phyloP scores from a whole-genome alignment of 2,797 vertebrate species.

The Micropoecilia bifurca region DNA sequence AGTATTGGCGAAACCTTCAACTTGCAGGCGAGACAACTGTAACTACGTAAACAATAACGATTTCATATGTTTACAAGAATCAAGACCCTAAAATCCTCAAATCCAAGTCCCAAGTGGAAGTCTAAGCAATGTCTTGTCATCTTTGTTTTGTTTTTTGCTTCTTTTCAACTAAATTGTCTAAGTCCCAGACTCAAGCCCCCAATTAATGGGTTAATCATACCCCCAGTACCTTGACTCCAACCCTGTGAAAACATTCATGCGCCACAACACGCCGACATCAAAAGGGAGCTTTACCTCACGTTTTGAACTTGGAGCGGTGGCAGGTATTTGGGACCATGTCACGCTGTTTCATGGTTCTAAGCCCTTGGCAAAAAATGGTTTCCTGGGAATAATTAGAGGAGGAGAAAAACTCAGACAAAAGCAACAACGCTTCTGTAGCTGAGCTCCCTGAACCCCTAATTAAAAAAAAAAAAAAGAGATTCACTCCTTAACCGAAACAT shows the following conservation, averaged over 20 bases:
- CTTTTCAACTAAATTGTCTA: neutral
- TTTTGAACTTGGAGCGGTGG: neutral
- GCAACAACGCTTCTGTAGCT: neutral
- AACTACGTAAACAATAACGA: neutral
- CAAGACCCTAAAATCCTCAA: neutral
- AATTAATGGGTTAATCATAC: neutral
- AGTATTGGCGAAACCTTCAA: neutral
- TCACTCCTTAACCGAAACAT: constrained; percentile 3
- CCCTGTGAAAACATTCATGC: neutral
- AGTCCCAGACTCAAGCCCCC: neutral
- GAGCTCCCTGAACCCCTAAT: constrained; percentile 7
- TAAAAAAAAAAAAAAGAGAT: neutral
- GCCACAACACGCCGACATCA: neutral
- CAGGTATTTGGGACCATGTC: neutral
- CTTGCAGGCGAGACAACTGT: neutral
- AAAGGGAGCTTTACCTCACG: neutral
- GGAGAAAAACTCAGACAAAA: neutral
- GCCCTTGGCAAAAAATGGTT: neutral
- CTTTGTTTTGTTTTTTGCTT: neutral
- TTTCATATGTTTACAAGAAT: neutral
- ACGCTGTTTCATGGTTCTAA: neutral
- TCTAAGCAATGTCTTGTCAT: neutral
- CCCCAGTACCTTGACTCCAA: neutral
- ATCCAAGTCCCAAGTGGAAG: neutral
- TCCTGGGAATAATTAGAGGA: constrained; percentile 7